phyloP scores from a whole-genome alignment of 2,113 vertebrate genomes.

The Hydrochoerus hydrochaeris region DNA sequence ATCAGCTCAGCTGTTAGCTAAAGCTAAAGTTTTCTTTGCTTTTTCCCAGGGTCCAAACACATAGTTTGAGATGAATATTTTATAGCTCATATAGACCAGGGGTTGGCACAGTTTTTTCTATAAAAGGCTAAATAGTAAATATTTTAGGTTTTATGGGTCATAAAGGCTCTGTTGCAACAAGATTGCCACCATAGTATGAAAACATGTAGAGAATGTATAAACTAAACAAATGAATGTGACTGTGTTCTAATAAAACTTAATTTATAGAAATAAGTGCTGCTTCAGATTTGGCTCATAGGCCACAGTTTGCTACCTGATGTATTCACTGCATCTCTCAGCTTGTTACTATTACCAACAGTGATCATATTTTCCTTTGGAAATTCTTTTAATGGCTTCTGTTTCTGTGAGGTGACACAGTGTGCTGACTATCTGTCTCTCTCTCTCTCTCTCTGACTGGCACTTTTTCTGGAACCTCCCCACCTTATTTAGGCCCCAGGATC shows the following conservation, averaged over 20 bases:
- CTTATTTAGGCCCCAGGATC: background rate
- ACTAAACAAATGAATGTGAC: slow-evolving; percentile 1
- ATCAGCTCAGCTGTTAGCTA: slow-evolving; percentile 14
- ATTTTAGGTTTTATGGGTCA: background rate
- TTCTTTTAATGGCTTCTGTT: slow-evolving; percentile 40
- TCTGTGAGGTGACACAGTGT: background rate
- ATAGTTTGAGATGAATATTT: slow-evolving; percentile 30
- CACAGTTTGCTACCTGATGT: background rate
- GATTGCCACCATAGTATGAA: background rate
- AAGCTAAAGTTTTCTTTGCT: slow-evolving; percentile 36
- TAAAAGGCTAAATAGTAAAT: slow-evolving; percentile 5
- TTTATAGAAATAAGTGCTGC: background rate
- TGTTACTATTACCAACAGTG: slow-evolving; percentile 30
- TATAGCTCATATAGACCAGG: background rate
- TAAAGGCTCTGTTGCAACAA: background rate
- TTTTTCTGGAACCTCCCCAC: background rate
- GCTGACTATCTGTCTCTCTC: background rate
- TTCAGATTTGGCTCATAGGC: background rate
- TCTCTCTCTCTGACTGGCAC: background rate
- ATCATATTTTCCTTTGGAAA: background rate
- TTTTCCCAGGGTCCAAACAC: background rate
- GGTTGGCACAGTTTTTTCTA: background rate
- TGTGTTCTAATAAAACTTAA: slow-evolving; percentile 17
- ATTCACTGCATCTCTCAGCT: slow-evolving; percentile 1
- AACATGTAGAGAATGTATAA: slow-evolving; percentile 6